These are phyloP conservation scores for Oryzias woworae DNA, from an alignment of 2,113 vertebrate genomes.

Conservation along the genomic window DNA sequence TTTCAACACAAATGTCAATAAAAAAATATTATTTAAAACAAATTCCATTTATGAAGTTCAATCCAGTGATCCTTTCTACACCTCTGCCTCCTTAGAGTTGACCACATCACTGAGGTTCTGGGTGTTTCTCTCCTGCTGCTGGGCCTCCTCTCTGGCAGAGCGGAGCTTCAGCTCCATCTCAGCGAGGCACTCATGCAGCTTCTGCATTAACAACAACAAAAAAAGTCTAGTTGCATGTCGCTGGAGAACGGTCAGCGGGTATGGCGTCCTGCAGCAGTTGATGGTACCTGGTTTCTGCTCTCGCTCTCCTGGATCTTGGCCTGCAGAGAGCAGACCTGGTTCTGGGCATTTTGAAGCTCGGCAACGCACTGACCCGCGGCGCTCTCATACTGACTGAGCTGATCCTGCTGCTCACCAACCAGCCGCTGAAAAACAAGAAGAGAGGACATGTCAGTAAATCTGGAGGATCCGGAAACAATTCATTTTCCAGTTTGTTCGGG, in stretches of 20 bases:
- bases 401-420: constrained; percentile 71
- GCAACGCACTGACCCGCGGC: constrained; percentile 66
- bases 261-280: too few relatives aligned
- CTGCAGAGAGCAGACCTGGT: constrained; percentile 75
- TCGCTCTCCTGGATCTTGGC: constrained; percentile 82
- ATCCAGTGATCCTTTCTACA: constrained; percentile 30
- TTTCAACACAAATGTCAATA: neutral
- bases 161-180: constrained; percentile 84
- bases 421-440: constrained; percentile 55
- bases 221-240: neutral
- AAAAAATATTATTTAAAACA: too few relatives aligned
- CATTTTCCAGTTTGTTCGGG: too few relatives aligned
- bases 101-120: constrained; percentile 82
- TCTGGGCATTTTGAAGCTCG: constrained; percentile 72
- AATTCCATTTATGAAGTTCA: too few relatives aligned
- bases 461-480: too few relatives aligned
- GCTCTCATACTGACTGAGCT: constrained; percentile 58
- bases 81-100: constrained; percentile 87
- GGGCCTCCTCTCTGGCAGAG: constrained; percentile 77
- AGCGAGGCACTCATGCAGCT: constrained; percentile 84
- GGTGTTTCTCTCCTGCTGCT: constrained; percentile 80
- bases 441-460: neutral
- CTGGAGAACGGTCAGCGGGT: too few relatives aligned
- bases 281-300: constrained; percentile 82
- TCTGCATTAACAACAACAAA: constrained; percentile 66